Conservation (phyloP, 2,888 invertebrate species). For the Epirrita christyi region DNA sequence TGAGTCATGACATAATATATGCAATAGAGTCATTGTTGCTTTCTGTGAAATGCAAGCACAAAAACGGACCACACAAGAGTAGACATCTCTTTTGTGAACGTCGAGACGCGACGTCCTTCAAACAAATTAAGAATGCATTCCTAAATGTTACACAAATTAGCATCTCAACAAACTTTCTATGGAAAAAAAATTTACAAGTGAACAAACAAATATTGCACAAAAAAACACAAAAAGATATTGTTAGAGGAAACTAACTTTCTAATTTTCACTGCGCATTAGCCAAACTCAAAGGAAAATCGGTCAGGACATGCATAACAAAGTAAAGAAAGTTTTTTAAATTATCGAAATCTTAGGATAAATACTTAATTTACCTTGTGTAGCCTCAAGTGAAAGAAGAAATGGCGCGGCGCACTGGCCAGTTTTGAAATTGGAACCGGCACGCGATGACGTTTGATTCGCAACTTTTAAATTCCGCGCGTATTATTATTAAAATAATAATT, state of each 20-base stretch:
- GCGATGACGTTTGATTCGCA: constrained; percentile 52
- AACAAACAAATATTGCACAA: constrained; percentile 14
- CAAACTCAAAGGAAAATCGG: constrained; percentile 42
- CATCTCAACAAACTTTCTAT: constrained; percentile 1
- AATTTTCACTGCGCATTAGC: constrained; percentile 32
- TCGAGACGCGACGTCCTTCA: no score
- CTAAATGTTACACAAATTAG: constrained; percentile 3
- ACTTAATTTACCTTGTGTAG: constrained; percentile 38
- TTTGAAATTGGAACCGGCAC: constrained; percentile 35
- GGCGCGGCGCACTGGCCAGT: constrained; percentile 46
- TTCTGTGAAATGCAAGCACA: no score
- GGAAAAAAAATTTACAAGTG: neutral
- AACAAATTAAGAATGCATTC: neutral
- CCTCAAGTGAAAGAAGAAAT: constrained; percentile 68
- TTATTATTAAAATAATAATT: constrained; percentile 29
- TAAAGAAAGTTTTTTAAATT: constrained; percentile 56
- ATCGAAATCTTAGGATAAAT: constrained; percentile 11
- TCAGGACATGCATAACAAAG: constrained; percentile 60
- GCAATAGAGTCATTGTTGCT: no score
- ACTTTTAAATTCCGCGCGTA: constrained; percentile 26
- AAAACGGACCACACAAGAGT: no score
- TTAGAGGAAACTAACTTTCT: constrained; percentile 28
- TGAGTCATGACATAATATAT: no score
- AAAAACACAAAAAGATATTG: constrained; percentile 16
- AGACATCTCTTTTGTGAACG: no score